Evolutionary conservation across 2,797 vertebrate genomes (phyloP), one percentile per base, ranked within the genome.

Genomic region (Alectoris magna): DNA sequence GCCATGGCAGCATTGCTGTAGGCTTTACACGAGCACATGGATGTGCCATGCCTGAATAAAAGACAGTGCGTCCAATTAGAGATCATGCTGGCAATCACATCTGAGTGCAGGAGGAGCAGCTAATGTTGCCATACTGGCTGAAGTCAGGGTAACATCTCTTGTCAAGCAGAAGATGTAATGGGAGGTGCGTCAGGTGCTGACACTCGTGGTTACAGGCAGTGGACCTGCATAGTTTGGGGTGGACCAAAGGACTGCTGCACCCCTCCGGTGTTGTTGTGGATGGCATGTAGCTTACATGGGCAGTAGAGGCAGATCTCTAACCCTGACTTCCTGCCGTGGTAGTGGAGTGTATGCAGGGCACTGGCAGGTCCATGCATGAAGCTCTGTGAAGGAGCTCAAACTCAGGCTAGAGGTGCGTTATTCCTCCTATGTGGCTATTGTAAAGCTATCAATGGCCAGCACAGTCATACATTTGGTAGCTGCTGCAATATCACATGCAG

Each of bases 281-380:
- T 31, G 46, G 26, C 34, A 3, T 0, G 0, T 27, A 38, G 73
- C n/a, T 82, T 36, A 11, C 23, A 2, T 14, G 15, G 46, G 55
- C 31, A 36, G 58, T 44, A 17, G 55, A 75, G 66, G 21, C 15
- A 51, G 39, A 4, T 17, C 70, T 71, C 51, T 69, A 59, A 63
- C n/a, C 24, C 1, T 0, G 0, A 4, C 44, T 87, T 75, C 67
- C 21, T 9, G 3, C 7, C 23, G 38, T 11, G 27, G 9, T 56
- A 48, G 22, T 10, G 49, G 36, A 72, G 24, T 15, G 2, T 39
- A 46, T 76, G 39, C 48, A 75, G 48, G 67, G 10, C 55, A 23
- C 3, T 59, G 23, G 58, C 49, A 72, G 34, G 68, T 63, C 22
- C 24, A 79, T 44, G n/a, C 17, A 7, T 38, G 41, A 56, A 21